A percentile compares a stretch with the other conserved stretches of the same genome.
phyloP scores from a whole-genome alignment of 2,888 invertebrate genomes.

The Glyphotaelius pellucidus region DNA sequence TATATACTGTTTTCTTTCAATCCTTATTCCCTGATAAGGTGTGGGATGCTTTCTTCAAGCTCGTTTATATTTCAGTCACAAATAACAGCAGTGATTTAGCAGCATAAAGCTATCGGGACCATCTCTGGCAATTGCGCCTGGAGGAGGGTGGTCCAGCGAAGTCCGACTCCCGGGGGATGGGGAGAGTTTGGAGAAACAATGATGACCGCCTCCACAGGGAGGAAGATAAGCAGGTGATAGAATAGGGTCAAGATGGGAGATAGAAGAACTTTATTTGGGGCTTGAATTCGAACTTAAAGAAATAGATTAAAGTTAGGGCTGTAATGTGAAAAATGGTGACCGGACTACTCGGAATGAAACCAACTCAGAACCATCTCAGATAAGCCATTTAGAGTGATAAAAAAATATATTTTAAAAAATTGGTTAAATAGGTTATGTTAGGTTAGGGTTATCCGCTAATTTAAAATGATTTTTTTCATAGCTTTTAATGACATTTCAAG shows the following conservation, averaged over 20 bases:
- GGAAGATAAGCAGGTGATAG: not conserved
- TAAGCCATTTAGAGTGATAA: no score
- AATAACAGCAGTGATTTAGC: not conserved
- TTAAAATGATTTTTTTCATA: no score
- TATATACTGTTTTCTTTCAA: not conserved
- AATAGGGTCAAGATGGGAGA: not conserved
- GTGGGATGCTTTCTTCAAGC: not conserved
- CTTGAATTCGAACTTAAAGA: not conserved
- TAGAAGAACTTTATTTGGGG: not conserved
- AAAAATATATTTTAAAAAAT: no score
- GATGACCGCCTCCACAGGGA: not conserved
- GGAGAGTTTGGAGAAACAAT: not conserved
- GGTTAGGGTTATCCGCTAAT: no score
- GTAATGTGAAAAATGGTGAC: no score
- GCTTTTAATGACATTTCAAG: no score
- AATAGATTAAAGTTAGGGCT: not conserved
- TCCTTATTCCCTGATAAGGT: not conserved
- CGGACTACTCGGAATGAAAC: no score
- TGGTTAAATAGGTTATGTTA: no score
- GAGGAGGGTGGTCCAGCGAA: not conserved
- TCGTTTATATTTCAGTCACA: not conserved
- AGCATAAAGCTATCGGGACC: not conserved
- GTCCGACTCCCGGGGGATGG: not conserved
- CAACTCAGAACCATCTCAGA: no score
- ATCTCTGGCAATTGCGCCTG: not conserved